A percentile compares a stretch with the other conserved stretches of the same genome.
phyloP scores from a whole-genome alignment of 2,113 vertebrate species.

The Amazona guildingii region DNA sequence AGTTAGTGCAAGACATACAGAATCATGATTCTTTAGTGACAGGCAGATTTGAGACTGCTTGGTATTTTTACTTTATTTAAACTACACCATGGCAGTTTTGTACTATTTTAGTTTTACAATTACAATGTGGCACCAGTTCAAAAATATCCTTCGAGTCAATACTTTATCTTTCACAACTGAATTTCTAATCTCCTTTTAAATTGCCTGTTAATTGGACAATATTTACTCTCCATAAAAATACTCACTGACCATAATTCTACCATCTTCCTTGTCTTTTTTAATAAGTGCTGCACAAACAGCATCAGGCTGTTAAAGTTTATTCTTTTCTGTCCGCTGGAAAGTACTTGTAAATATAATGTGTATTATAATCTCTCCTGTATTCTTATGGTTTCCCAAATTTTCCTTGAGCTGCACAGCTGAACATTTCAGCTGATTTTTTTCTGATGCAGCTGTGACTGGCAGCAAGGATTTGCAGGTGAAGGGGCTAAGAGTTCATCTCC shows the following conservation, averaged over 20 bases:
- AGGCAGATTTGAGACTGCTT: background rate
- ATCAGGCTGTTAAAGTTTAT: background rate
- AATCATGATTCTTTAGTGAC: background rate
- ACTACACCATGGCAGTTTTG: background rate
- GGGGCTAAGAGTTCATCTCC: background rate
- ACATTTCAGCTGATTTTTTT: background rate
- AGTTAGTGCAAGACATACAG: background rate
- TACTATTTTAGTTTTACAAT: background rate
- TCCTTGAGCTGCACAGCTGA: background rate
- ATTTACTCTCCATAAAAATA: background rate
- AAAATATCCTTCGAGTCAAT: background rate
- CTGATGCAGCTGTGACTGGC: background rate
- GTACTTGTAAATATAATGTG: background rate
- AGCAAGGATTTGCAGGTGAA: background rate
- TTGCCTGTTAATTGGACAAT: background rate
- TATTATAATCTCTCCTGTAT: background rate
- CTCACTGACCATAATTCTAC: background rate
- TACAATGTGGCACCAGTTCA: background rate
- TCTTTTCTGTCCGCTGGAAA: background rate
- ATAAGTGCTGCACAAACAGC: background rate
- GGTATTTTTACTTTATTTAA: background rate
- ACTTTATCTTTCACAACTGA: background rate
- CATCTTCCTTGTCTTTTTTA: background rate
- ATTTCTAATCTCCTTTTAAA: background rate
- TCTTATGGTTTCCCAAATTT: background rate